Base-by-base conservation (phyloP, 2,113 vertebrate genomes). In the Vulpes vulpes region DNA sequence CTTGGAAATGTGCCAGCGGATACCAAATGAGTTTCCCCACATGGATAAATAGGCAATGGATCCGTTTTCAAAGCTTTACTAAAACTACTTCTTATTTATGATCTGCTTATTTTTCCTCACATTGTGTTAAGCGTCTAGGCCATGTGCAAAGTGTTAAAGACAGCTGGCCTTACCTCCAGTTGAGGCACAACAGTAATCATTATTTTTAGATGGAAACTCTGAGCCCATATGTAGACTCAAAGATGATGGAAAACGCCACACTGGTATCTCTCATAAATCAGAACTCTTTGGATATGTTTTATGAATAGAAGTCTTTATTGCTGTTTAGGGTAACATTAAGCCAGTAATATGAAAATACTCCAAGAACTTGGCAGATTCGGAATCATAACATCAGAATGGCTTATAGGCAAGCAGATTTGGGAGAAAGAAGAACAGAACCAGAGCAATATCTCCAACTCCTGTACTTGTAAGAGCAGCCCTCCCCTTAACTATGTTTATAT, bases 181-280 rank as follows among this genome's bases (percentile, higher is more conserved):
- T 23, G 30, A 92, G 12, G 25, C 62, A 49, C 55, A 88, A 67
- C 3, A 67, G 32, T 38, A 27, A 20, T 25, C 65, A 14, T 71
- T 95, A 64, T 79, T 91, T 92, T 96, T 88, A 71, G 43, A n/a
- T 65, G 53, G 53, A 91, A 57, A 84, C 32, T 92, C 69, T 65
- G 71, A 90, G 43, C 35, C 82, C 5, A 22, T 3, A 92, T 38
- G 87, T 23, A 95, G 27, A 43, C 55, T 73, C 49, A 71, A 27
- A 79, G 53, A 92, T 78, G 6, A 78, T 73, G 22, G 32, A 16
- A 84, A 91, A 86, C 35, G 59, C 69, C 69, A 92, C 10, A 11
- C 5, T 87, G 79, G 35, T 32, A 23, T 57, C 81, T 92, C 23
- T 71, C 59, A 93, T 59, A 59, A 87, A 94, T 80, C 64, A 53